These are phyloP conservation scores for Plagiodera versicolora DNA, from an alignment of 2,888 invertebrate genomes.

Conservation along the genomic window DNA sequence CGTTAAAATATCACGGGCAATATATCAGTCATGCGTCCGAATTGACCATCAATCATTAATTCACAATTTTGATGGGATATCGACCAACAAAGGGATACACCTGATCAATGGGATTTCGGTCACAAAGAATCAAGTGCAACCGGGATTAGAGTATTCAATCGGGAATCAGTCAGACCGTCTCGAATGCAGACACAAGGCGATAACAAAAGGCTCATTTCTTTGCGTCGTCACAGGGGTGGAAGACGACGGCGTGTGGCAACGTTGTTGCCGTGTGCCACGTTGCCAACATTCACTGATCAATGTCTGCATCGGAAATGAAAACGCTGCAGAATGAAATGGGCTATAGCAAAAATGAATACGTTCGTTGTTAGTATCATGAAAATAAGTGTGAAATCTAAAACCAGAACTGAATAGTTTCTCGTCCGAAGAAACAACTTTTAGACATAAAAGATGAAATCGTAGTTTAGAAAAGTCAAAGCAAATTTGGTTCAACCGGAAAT, in stretches of 20 bases:
- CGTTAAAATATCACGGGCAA: too few relatives aligned
- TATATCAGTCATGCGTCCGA: too few relatives aligned
- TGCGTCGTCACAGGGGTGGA: conserved; percentile 21
- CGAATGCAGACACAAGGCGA: conserved; percentile 10
- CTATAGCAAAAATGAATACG: too few relatives aligned
- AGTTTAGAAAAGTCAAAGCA: too few relatives aligned
- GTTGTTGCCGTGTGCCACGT: conserved; percentile 28
- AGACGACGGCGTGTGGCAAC: conserved; percentile 33
- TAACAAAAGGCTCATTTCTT: conserved; percentile 23
- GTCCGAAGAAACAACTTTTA: too few relatives aligned
- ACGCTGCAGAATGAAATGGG: too few relatives aligned
- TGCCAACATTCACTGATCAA: conserved; percentile 14
- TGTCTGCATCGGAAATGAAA: not conserved
- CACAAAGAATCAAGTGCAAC: not conserved
- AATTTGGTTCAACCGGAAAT: too few relatives aligned
- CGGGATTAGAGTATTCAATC: not conserved
- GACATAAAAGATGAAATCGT: too few relatives aligned
- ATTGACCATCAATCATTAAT: not conserved
- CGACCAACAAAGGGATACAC: not conserved
- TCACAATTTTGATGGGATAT: not conserved
- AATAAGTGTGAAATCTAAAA: too few relatives aligned
- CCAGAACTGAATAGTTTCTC: too few relatives aligned
- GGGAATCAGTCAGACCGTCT: not conserved
- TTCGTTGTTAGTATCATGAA: too few relatives aligned
- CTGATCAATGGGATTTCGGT: not conserved